Conservation (phyloP, 1,140 invertebrate genomes). For the Paralvinella palmiformis region DNA sequence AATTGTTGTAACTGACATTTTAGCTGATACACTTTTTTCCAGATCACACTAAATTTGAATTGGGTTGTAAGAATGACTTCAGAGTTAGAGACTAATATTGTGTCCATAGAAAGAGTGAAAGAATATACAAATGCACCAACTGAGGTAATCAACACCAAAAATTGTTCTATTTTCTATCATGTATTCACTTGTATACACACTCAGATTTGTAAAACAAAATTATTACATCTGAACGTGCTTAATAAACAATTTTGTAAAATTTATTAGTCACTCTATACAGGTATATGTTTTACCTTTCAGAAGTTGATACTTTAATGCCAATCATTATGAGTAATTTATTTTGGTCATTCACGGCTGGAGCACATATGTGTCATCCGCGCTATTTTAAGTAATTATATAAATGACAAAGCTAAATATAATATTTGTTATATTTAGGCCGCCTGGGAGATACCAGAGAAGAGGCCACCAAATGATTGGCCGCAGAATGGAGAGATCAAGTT, state of each 20-base stretch:
- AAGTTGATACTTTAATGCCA: not conserved
- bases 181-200: not conserved
- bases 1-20: not conserved
- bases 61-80: slow-evolving; percentile 59
- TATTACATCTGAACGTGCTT: not conserved
- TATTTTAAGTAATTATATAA: not conserved
- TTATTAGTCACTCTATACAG: not conserved
- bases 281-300: not conserved
- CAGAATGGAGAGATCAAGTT: slow-evolving; percentile 67
- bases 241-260: not conserved
- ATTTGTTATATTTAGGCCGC: slow-evolving; percentile 4
- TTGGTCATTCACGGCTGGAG: not conserved
- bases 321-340: too few species aligned
- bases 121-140: slow-evolving; percentile 23
- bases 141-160: slow-evolving; percentile 27
- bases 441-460: slow-evolving; percentile 9
- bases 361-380: not conserved
- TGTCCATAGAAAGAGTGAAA: slow-evolving; percentile 30
- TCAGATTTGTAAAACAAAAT: not conserved
- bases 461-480: slow-evolving; percentile 62
- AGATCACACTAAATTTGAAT: slow-evolving; percentile 85
- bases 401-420: not conserved
- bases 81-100: slow-evolving; percentile 26
- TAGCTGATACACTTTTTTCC: not conserved
- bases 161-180: not conserved